Percentiles rank a stretch among this genome's conserved stretches.
Evolutionary conservation across 2,113 vertebrate species (phyloP).

Genomic region (Hippocampus comes): DNA sequence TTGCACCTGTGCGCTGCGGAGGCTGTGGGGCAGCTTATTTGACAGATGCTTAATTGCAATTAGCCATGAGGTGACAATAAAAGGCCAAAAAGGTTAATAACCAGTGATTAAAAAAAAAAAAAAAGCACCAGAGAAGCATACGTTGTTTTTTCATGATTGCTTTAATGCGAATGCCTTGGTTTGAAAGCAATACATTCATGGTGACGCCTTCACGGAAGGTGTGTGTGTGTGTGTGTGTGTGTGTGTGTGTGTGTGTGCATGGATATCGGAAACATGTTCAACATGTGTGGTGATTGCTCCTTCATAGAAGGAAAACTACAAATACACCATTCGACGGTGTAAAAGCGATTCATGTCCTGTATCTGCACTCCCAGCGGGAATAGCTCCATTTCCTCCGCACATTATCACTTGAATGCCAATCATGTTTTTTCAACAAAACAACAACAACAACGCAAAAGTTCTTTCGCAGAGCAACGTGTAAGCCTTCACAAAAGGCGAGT

Average conservation of each 20-base stretch:
- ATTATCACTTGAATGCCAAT: slow-evolving; percentile 11
- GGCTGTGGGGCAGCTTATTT: too few relatives aligned
- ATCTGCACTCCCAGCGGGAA: slow-evolving; percentile 13
- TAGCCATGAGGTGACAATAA: too few relatives aligned
- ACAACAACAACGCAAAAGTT: neutral
- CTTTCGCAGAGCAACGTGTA: slow-evolving; percentile 26
- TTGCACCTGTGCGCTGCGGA: too few relatives aligned
- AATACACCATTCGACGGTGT: neutral
- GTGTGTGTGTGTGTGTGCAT: slow-evolving; percentile 9
- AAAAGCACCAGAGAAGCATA: neutral
- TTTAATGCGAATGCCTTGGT: slow-evolving; percentile 68
- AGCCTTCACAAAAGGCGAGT: slow-evolving; percentile 47
- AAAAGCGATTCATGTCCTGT: neutral
- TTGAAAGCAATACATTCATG: slow-evolving; percentile 65
- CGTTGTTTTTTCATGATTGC: slow-evolving; percentile 56
- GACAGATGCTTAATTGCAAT: too few relatives aligned
- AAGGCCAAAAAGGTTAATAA: too few relatives aligned
- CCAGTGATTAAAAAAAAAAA: neutral
- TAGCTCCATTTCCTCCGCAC: slow-evolving; percentile 17
- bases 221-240: neutral
- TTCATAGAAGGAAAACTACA: slow-evolving; percentile 2
- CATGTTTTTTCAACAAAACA: slow-evolving; percentile 9
- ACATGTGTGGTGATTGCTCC: slow-evolving; percentile 27
- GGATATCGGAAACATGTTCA: slow-evolving; percentile 28
- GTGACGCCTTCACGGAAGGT: slow-evolving; percentile 49